Evolutionary conservation across 1,140 invertebrate species (phyloP).

Genomic region (Telenomus remus): DNA sequence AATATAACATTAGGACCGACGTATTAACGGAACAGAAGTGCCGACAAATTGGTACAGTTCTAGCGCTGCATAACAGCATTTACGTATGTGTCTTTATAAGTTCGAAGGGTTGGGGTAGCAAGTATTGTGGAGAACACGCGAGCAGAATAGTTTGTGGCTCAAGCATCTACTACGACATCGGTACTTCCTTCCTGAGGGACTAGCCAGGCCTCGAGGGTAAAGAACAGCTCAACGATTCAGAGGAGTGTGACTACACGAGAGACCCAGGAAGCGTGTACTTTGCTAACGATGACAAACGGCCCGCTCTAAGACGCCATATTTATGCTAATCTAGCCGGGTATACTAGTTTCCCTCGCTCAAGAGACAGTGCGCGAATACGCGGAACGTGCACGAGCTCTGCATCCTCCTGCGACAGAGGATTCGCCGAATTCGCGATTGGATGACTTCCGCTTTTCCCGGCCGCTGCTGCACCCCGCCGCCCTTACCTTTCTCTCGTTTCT

Average conservation of each 20-base stretch:
- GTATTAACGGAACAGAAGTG: constrained; percentile 28
- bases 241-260: constrained; percentile 69
- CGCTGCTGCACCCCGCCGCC: constrained; percentile 15
- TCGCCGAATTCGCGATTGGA: constrained; percentile 57
- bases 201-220: constrained; percentile 43
- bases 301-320: constrained; percentile 75
- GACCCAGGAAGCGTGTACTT: constrained; percentile 76
- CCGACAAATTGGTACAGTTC: constrained; percentile 30
- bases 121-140: constrained; percentile 54
- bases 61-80: constrained; percentile 38
- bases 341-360: constrained; percentile 50
- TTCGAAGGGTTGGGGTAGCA: constrained; percentile 36
- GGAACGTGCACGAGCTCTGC: constrained; percentile 52
- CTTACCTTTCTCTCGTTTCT: constrained; percentile 44
- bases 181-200: constrained; percentile 58
- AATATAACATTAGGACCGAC: constrained; percentile 16
- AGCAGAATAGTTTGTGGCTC: constrained; percentile 53
- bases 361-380: constrained; percentile 52
- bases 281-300: constrained; percentile 76
- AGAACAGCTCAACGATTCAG: constrained; percentile 58
- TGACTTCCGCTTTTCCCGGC: constrained; percentile 45
- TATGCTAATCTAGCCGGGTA: constrained; percentile 73
- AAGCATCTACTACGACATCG: constrained; percentile 58
- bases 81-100: constrained; percentile 52
- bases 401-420: constrained; percentile 53